A percentile compares a stretch with the other conserved stretches of the same genome.
phyloP scores from a whole-genome alignment of 2,113 vertebrate species.

The Diadophis punctatus region DNA sequence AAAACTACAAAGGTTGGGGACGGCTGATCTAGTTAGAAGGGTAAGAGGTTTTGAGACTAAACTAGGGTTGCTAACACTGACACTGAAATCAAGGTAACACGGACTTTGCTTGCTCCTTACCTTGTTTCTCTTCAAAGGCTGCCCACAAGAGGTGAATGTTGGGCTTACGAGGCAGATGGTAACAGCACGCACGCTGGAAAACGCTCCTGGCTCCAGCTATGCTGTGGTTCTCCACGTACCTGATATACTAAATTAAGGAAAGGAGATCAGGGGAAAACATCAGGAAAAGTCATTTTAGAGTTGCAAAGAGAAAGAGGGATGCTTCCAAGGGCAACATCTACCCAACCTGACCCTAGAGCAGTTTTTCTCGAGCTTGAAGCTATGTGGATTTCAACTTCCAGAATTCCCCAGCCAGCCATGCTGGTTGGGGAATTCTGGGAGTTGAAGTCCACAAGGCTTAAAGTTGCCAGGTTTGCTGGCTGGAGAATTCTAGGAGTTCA shows the following conservation, averaged over 20 bases:
- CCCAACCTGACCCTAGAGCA: neutral
- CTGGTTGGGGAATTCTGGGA: neutral
- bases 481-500: neutral
- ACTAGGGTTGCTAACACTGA: neutral
- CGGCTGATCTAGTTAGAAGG: neutral
- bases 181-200: conserved; percentile 76
- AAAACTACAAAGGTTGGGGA: too few relatives aligned
- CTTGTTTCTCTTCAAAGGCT: conserved; percentile 81
- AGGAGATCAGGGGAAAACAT: neutral
- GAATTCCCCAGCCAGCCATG: neutral
- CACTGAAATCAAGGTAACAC: too few relatives aligned
- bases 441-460: neutral
- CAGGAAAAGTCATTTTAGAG: neutral
- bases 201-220: conserved; percentile 69
- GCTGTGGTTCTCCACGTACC: conserved; percentile 74
- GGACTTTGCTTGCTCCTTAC: conserved; percentile 51
- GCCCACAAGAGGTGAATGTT: conserved; percentile 83
- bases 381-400: neutral
- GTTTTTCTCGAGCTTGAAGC: neutral
- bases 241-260: conserved; percentile 65
- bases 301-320: neutral
- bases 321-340: neutral
- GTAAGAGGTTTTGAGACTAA: too few relatives aligned
- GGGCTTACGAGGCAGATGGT: conserved; percentile 75
- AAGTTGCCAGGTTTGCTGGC: neutral